phyloP scores from a whole-genome alignment of 2,888 invertebrate species.

The Stomorhina lunata region DNA sequence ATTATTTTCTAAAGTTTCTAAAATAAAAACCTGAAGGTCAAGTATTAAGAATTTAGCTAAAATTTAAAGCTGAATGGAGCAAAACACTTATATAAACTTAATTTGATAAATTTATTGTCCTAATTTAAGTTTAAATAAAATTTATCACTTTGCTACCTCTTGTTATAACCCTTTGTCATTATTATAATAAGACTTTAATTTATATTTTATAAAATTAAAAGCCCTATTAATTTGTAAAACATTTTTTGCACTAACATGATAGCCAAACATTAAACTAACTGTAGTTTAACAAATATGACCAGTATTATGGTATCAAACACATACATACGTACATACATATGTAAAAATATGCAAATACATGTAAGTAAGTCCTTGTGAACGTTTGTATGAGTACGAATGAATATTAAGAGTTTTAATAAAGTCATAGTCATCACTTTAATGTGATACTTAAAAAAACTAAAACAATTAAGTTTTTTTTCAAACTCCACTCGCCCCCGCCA shows the following conservation, averaged over 20 bases:
- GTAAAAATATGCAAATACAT: no score
- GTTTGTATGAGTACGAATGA: not conserved
- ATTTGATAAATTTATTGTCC: not conserved
- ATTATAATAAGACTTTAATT: not conserved
- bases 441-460: constrained; percentile 39
- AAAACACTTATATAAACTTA: no score
- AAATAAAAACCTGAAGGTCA: no score
- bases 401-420: constrained; percentile 32
- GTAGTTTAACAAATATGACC: not conserved
- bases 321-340: not conserved
- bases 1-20: no score
- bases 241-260: not conserved
- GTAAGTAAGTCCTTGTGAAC: not conserved
- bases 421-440: constrained; percentile 43
- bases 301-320: not conserved
- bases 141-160: not conserved
- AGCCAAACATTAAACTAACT: not conserved
- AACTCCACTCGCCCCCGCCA: not conserved
- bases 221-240: not conserved
- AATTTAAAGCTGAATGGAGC: no score
- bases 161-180: not conserved
- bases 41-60: no score
- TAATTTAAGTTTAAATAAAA: not conserved
- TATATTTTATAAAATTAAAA: constrained; percentile 7
- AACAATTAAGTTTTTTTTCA: constrained; percentile 13